Percentiles rank a stretch among this genome's conserved stretches.
phyloP scores from a whole-genome alignment of 1,140 invertebrate species.

The Brachionus plicatilis region DNA sequence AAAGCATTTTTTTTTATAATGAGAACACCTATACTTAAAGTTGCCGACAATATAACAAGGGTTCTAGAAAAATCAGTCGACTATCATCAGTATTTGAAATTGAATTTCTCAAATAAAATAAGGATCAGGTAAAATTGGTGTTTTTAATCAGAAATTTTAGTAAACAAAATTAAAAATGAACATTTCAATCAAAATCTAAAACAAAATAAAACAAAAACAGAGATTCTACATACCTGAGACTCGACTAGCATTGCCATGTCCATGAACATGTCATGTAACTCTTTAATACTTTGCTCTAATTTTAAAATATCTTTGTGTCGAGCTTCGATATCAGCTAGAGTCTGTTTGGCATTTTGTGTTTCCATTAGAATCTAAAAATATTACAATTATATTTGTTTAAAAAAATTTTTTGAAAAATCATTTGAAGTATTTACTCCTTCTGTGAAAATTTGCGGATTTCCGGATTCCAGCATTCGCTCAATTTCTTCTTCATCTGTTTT shows the following conservation, averaged over 20 bases:
- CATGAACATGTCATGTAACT: slow-evolving; percentile 98
- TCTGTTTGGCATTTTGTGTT: slow-evolving; percentile 95
- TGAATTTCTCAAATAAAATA: too few species aligned
- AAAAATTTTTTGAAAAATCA: not conserved
- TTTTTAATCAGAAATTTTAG: not conserved
- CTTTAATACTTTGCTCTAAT: slow-evolving; percentile 92
- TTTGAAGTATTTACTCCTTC: slow-evolving; percentile 71
- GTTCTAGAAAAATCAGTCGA: too few species aligned
- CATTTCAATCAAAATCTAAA: not conserved
- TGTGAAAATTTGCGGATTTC: slow-evolving; percentile 92
- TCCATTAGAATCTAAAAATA: slow-evolving; percentile 87
- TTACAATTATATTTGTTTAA: too few species aligned
- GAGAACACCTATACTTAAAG: too few species aligned
- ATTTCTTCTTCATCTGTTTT: slow-evolving; percentile 93
- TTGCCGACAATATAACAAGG: too few species aligned
- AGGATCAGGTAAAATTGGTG: not conserved
- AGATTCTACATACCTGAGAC: slow-evolving; percentile 56
- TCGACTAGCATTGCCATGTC: slow-evolving; percentile 65
- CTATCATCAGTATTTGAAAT: too few species aligned
- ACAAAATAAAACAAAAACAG: not conserved
- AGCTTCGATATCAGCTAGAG: slow-evolving; percentile 92
- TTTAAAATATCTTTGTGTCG: slow-evolving; percentile 96
- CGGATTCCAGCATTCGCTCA: slow-evolving; percentile 95
- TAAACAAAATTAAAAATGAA: not conserved
- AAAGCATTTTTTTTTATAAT: too few species aligned